Base-by-base conservation (phyloP, 2,888 invertebrate species). In the Tortrix viridana region DNA sequence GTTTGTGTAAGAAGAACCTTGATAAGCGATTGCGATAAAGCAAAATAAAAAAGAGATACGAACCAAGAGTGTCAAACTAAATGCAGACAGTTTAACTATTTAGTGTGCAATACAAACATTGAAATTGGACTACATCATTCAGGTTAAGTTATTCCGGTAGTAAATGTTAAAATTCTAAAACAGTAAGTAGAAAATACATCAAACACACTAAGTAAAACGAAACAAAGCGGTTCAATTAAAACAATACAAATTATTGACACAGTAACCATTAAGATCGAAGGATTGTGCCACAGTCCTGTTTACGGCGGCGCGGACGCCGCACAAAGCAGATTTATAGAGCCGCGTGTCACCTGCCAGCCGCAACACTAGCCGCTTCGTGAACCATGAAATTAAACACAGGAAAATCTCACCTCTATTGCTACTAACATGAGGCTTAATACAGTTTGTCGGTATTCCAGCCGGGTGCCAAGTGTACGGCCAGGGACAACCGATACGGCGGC, bases 271-370 rank as follows among this genome's bases (percentile, higher is more conserved):
- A 74, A 84, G 80, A 84, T 83, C 82, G 77, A 76, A 72, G 79
- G 81, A 80, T 84, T 84, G 74, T 76, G 74, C 79, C 76, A 74
- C 73, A 72, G 73, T 73, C 73, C 77, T 84, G 86, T 85, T 84
- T 83, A 84, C 79, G 79, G 77, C 70, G 72, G 71, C 79, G 77
- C 70, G 72, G 71, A 77, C 77, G 77, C 76, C 74, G 74, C 73
- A 74, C 75, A 72, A 74, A 69, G 72, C 74, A 85, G 85, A 89
- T 88, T 89, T 88, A 89, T 87, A 82, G 85, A 79, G 76, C 71
- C 78, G 76, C 77, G 80, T 86, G 87, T 87, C 86, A 88, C 86
- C 88, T 88, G 88, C 84, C 86, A 84, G 74, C 84, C 79, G 79
- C 84, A 86, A 86, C 85, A 86, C 84, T 81, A 80, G 78, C 78